Evolutionary conservation across 1,140 invertebrate species (phyloP).

Genomic region (Telenomus remus): DNA sequence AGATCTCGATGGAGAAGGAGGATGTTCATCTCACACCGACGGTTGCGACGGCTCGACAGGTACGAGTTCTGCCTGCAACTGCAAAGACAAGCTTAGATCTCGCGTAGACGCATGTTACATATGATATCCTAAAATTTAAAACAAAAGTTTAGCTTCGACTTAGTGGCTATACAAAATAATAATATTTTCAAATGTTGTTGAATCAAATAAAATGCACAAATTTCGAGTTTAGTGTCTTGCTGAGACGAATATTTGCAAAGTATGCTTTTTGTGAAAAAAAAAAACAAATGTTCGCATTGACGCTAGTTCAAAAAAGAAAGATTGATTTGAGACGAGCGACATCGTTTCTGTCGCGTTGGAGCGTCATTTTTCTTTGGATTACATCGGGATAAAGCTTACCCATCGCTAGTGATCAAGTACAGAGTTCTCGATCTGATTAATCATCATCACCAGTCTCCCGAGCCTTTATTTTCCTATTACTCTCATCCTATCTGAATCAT

Average conservation of each 20-base stretch:
- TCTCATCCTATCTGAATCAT: not conserved
- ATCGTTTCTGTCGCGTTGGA: conserved; percentile 11
- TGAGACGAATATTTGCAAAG: too few relatives aligned
- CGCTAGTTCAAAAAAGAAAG: too few relatives aligned
- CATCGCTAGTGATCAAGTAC: conserved; percentile 10
- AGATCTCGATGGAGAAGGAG: conserved; percentile 86
- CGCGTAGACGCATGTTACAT: conserved; percentile 65
- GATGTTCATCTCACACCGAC: conserved; percentile 89
- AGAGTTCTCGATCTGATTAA: conserved; percentile 17
- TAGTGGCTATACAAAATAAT: too few relatives aligned
- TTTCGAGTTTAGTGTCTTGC: too few relatives aligned
- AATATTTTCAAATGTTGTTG: too few relatives aligned
- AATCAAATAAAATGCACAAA: too few relatives aligned
- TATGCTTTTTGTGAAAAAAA: too few relatives aligned
- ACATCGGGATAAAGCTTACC: conserved; percentile 11
- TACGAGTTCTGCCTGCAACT: conserved; percentile 76
- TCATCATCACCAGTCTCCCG: conserved; percentile 13
- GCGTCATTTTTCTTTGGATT: conserved; percentile 26
- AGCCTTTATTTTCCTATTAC: conserved; percentile 20
- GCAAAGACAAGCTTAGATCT: conserved; percentile 67
- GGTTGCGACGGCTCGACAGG: conserved; percentile 92
- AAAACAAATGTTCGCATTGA: too few relatives aligned
- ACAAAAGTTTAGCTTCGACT: not conserved
- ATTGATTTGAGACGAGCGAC: conserved; percentile 6
- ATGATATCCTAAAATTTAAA: conserved; percentile 7